Conservation (phyloP, 2,113 vertebrate species). For the Formicarius rufipectus region DNA sequence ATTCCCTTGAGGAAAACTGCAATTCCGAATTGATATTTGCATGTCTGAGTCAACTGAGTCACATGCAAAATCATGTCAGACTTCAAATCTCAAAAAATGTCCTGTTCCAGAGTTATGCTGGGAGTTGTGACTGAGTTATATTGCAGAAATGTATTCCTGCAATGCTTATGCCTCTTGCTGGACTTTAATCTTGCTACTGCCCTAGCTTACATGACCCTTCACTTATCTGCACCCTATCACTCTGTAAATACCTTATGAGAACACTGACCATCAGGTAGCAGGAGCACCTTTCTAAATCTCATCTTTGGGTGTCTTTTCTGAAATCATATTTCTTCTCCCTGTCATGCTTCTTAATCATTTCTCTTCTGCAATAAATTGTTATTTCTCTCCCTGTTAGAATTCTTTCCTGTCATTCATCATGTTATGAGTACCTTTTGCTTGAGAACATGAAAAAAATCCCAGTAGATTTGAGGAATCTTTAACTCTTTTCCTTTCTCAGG, state of each 20-base stretch:
- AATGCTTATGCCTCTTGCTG: not conserved
- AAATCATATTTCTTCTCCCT: slow-evolving; percentile 40
- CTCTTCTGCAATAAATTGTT: slow-evolving; percentile 30
- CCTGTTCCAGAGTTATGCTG: not conserved
- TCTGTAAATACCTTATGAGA: not conserved
- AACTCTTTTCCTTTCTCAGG: not conserved
- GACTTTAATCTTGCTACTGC: not conserved
- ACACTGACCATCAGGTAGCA: not conserved
- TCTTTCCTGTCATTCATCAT: slow-evolving; percentile 45
- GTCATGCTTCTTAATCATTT: slow-evolving; percentile 3
- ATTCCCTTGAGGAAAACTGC: not conserved
- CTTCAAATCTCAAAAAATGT: not conserved
- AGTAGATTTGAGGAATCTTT: not conserved
- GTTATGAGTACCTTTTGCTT: not conserved
- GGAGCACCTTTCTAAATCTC: slow-evolving; percentile 19
- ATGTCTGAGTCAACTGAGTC: not conserved
- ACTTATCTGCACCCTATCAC: not conserved
- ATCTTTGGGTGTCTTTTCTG: not conserved
- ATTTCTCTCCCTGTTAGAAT: slow-evolving; percentile 33
- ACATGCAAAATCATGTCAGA: not conserved
- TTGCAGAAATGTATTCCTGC: not conserved
- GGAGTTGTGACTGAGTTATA: not conserved
- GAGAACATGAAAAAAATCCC: slow-evolving; percentile 18
- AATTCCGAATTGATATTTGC: not conserved
- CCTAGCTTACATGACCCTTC: not conserved